These are phyloP conservation scores for Halocaridina rubra DNA, from an alignment of 2,888 invertebrate genomes.

Conservation along the genomic window DNA sequence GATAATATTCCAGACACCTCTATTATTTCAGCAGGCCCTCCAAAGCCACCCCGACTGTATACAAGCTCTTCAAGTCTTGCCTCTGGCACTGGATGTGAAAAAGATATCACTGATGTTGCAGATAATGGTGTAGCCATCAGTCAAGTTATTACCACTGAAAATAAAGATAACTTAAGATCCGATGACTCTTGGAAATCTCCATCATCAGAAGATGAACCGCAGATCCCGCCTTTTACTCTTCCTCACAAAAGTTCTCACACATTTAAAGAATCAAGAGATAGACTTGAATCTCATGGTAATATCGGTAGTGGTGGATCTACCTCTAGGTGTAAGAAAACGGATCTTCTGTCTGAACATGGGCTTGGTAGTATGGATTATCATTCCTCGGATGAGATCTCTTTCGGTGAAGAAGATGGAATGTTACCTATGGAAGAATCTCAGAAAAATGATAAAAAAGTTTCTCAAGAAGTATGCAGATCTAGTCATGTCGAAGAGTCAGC, in stretches of 20 bases:
- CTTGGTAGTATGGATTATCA: slow-evolving; percentile 32
- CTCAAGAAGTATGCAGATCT: neutral
- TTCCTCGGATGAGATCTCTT: slow-evolving; percentile 36
- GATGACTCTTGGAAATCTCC: slow-evolving; percentile 47
- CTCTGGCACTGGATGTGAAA: neutral
- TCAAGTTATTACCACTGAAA: neutral
- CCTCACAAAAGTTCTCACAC: neutral
- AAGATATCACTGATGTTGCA: neutral
- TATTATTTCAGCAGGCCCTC: slow-evolving; percentile 8
- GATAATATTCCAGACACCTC: neutral
- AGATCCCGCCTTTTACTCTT: neutral
- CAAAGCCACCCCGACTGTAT: slow-evolving; percentile 44
- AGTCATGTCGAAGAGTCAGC: neutral
- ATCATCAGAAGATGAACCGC: slow-evolving; percentile 31
- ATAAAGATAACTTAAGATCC: neutral
- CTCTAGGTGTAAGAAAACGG: neutral
- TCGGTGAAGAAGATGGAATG: slow-evolving; percentile 25
- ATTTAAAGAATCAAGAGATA: neutral
- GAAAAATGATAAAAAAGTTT: neutral
- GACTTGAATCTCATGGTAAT: neutral
- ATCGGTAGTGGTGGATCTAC: neutral
- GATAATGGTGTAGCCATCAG: neutral
- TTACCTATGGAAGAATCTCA: slow-evolving; percentile 18
- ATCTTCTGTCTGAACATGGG: slow-evolving; percentile 33
- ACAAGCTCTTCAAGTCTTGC: slow-evolving; percentile 41